phyloP scores from a whole-genome alignment of 2,113 vertebrate genomes.

The Hassar affinis region DNA sequence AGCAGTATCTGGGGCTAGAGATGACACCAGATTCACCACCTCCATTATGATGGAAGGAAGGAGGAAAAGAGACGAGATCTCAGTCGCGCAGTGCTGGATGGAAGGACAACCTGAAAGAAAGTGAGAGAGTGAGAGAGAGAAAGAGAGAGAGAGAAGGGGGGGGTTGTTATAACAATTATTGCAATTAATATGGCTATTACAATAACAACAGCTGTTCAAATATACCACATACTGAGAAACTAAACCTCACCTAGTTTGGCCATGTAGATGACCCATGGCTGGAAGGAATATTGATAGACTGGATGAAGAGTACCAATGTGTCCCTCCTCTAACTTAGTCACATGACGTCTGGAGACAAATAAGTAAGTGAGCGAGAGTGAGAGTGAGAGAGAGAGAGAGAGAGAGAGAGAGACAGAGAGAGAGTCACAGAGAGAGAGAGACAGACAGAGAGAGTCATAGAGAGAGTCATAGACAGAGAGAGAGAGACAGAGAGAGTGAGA shows the following conservation, averaged over 20 bases:
- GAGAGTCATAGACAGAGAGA: not conserved
- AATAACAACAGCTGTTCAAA: not conserved
- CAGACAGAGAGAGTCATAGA: too few species aligned
- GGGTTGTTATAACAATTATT: not conserved
- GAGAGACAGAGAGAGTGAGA: not conserved
- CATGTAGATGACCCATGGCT: constrained; percentile 87
- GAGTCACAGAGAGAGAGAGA: too few species aligned
- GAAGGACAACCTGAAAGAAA: constrained; percentile 83
- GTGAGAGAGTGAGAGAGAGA: not conserved
- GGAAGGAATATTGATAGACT: constrained; percentile 76
- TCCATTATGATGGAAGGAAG: constrained; percentile 86
- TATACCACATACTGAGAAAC: not conserved
- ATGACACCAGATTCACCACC: constrained; percentile 81
- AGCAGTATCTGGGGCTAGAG: constrained; percentile 85
- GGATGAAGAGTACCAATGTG: constrained; percentile 82
- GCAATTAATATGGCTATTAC: not conserved
- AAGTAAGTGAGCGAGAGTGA: not conserved
- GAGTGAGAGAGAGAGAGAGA: not conserved
- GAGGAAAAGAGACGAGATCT: constrained; percentile 90
- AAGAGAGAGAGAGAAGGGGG: not conserved
- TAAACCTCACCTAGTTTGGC: constrained; percentile 73
- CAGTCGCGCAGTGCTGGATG: constrained; percentile 81
- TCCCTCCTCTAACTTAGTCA: constrained; percentile 87
- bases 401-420: not conserved
- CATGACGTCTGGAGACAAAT: constrained; percentile 72